Base-by-base conservation (phyloP, 2,888 invertebrate species). In the Notodonta ziczac region DNA sequence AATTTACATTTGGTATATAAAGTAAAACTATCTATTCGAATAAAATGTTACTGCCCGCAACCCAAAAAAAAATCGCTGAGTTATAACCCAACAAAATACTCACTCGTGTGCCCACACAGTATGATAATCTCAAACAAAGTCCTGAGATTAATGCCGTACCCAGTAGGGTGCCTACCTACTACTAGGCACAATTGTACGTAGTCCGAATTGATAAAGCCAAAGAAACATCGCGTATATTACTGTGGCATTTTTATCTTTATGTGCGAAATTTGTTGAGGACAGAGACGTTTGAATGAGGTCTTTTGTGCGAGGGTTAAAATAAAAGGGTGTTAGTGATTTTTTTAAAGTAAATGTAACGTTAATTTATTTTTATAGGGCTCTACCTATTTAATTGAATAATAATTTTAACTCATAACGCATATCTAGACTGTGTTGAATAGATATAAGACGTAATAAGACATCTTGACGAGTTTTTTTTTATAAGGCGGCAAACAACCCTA, bases 111-210 rank as follows among this genome's bases (percentile, higher is more conserved):
- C 67, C 62, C 60, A 58, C 65, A 56, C 58, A 16, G 50, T 70
- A 76, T 75, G 74, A 77, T 78, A 79, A 78, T 79, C 76, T 69
- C 65, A 72, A 73, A 70, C 66, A 72, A 75, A 71, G 73, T 72
- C 72, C 80, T 79, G 81, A 77, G 80, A 79, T 80, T 76, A 81
- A 80, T 81, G 72, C 63, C 63, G 60, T 60, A 66, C 66, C 61
- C 61, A 24, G 24, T 24, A 24, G 24, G 24, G 24, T 2, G 24
- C 24, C 24, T 2, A 69, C 70, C 64, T 64, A 73, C 74, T 32
- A 59, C 61, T 57, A 57, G 69, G 66, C 68, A 72, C 78, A 64
- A 78, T 79, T 70, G 67, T 63, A 59, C 69, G 59, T 71, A 78
- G 76, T 70, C 58, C 63, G 63, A 70, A 71, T 74, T 69, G 71